Base-by-base conservation (phyloP, 2,888 invertebrate genomes). In the Megaustenia siamemsis region DNA sequence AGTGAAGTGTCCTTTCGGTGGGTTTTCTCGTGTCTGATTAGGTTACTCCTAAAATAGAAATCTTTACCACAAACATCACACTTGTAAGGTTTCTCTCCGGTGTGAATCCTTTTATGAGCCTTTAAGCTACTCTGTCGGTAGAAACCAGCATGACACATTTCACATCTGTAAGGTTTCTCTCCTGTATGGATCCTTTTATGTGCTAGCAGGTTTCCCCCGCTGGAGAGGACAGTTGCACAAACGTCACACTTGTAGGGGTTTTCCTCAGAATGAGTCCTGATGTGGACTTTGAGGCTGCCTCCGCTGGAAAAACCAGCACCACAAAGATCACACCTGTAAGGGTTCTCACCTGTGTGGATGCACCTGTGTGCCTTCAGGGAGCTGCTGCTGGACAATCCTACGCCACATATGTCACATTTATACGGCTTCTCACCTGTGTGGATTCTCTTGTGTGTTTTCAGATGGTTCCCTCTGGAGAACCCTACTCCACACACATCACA, bases 391-490 rank as follows among this genome's bases (percentile, higher is more conserved):
- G 38, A 10, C 43, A 71, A 71, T 45, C 43, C 45, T 12, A 24
- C 71, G n/a, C n/a, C 71, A 71, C 71, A 71, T 12, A 71, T 18
- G 10, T n/a, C 28, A 40, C 71, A 71, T 28, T 71, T 71, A 24
- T 12, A 71, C 6, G 71, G 71, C 24, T 43, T 40, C n/a, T 71
- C 71, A 43, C 71, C 71, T 40, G 71, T 71, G n/a, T 71, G 71
- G 2, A 40, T 45, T n/a, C 24, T 71, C n/a, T 38, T 43, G 45
- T 71, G 71, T 43, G 1, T 35, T n/a, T 10, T 43, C 3, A 71
- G 10, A 24, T n/a, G 18, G n/a, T 12, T 43, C 4, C n/a, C 12
- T 10, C n/a, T 6, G 12, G 71, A 43, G 45, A 71, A 71, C 12
- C n/a, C n/a, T n/a, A 10, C n/a, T n/a, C 24, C 71, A 43, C 71